Evolutionary conservation across 2,797 vertebrate genomes (phyloP), one percentile per base, ranked within the genome.

Genomic region (Gadopsis marmoratus): DNA sequence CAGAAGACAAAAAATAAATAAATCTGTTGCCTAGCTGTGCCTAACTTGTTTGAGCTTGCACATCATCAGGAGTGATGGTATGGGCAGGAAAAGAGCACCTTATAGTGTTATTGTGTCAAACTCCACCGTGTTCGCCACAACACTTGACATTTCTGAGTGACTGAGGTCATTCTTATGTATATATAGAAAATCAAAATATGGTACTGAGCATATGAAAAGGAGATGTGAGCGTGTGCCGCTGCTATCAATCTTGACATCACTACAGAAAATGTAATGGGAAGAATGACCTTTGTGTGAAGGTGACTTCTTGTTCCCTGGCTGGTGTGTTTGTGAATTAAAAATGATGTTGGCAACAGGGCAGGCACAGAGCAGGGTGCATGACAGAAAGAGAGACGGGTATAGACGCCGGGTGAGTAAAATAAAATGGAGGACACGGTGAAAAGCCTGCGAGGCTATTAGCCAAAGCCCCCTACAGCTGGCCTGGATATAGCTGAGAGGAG

Each of bases 281-380:
- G 84, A 85, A 82, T 90, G 89, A 94, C 92, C 92, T 95, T 93
- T 94, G 80, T 81, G 89, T 68, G 91, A 94, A 90, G 94, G 88
- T 86, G 92, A 92, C 82, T 89, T 90, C 72, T 85, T 88, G 72
- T 84, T 90, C 69, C 65, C 71, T 56, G 74, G 71, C 79, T 61
- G 55, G 56, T 76, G 85, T 91, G 90, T 91, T 88, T 93, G 88
- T 91, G 91, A 81, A 90, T 91, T 88, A 89, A 92, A 94, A 91
- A 86, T 90, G 84, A 91, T 89, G 84, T 80, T 85, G 87, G 88
- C 80, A 88, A 84, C 78, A 70, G 74, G 56, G 80, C 70, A 81
- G 84, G 85, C 78, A 81, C 47, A n/a, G 58, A 26, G 71, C 51
- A 29, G 67, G 33, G 65, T 54, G 70, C 62, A 9, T 58, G 43